phyloP scores from a whole-genome alignment of 2,797 vertebrate species.

The Diplodus sargus region DNA sequence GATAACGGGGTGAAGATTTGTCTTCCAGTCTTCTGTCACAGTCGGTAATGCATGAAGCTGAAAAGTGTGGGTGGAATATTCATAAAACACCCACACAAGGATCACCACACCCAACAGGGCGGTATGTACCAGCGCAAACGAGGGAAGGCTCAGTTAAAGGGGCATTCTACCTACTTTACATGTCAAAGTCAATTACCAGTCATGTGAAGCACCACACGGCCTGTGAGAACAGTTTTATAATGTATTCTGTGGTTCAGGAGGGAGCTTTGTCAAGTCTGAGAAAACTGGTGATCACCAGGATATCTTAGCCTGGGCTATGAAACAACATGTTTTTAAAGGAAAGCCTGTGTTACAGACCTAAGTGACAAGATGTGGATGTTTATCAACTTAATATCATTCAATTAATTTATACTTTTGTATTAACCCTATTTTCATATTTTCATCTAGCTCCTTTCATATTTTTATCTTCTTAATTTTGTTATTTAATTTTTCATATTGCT shows the following conservation, averaged over 20 bases:
- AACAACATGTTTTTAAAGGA: constrained; percentile 19
- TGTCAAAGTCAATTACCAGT: constrained; percentile 50
- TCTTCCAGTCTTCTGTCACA: constrained; percentile 10
- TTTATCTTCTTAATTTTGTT: too few species aligned
- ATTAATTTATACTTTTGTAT: too few species aligned
- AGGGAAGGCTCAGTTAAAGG: constrained; percentile 43
- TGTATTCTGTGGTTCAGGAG: constrained; percentile 52
- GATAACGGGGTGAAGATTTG: background rate
- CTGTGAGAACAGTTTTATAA: constrained; percentile 54
- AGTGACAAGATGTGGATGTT: background rate
- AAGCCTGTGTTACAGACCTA: background rate
- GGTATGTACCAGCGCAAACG: constrained; percentile 17
- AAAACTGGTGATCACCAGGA: constrained; percentile 44
- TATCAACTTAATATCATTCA: background rate
- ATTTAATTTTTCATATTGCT: too few species aligned
- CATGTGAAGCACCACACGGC: constrained; percentile 36
- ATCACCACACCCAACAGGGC: constrained; percentile 47
- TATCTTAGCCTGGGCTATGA: constrained; percentile 20
- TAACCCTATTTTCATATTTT: too few species aligned
- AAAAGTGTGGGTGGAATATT: constrained; percentile 47
- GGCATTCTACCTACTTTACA: constrained; percentile 57
- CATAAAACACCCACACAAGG: constrained; percentile 41
- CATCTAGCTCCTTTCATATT: too few species aligned
- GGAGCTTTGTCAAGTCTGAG: constrained; percentile 43
- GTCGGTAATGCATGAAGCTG: constrained; percentile 27